Evolutionary conservation across 2,888 invertebrate genomes (phyloP).

Genomic region (Drosophila nr. perissopoda): DNA sequence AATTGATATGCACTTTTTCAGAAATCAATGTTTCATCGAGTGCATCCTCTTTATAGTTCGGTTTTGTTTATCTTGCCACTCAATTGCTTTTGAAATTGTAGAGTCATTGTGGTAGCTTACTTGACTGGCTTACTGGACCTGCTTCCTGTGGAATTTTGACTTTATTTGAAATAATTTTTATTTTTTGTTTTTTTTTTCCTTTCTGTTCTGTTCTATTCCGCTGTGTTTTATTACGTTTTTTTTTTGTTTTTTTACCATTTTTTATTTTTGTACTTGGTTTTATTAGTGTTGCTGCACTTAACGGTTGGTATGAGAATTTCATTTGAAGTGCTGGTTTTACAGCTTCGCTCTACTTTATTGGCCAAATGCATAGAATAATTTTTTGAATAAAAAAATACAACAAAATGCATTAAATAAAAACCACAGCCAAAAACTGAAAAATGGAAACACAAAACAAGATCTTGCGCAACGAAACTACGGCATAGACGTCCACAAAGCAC

Average conservation of each 20-base stretch:
- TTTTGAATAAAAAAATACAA: slow-evolving; percentile 57
- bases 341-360: slow-evolving; percentile 61
- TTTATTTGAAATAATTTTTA: slow-evolving; percentile 69
- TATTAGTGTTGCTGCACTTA: slow-evolving; percentile 59
- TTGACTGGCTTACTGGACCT: slow-evolving; percentile 4
- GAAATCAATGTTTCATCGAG: neutral
- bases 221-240: slow-evolving; percentile 12
- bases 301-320: slow-evolving; percentile 64
- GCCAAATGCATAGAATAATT: slow-evolving; percentile 73
- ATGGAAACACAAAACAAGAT: slow-evolving; percentile 30
- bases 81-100: slow-evolving; percentile 65
- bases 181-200: slow-evolving; percentile 44
- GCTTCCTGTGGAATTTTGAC: slow-evolving; percentile 66
- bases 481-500: slow-evolving; percentile 33
- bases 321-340: slow-evolving; percentile 56
- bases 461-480: slow-evolving; percentile 44
- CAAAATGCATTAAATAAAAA: slow-evolving; percentile 32
- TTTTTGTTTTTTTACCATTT: slow-evolving; percentile 4
- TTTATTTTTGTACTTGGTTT: slow-evolving; percentile 22
- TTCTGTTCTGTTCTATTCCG: slow-evolving; percentile 2
- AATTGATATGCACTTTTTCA: neutral
- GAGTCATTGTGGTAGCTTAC: slow-evolving; percentile 38
- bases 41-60: slow-evolving; percentile 32
- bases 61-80: slow-evolving; percentile 44
- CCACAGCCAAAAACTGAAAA: slow-evolving; percentile 34